Percentiles rank a stretch among this genome's conserved stretches.
Conservation (phyloP, 2,888 invertebrate genomes). For the Sussaba pulchella region DNA sequence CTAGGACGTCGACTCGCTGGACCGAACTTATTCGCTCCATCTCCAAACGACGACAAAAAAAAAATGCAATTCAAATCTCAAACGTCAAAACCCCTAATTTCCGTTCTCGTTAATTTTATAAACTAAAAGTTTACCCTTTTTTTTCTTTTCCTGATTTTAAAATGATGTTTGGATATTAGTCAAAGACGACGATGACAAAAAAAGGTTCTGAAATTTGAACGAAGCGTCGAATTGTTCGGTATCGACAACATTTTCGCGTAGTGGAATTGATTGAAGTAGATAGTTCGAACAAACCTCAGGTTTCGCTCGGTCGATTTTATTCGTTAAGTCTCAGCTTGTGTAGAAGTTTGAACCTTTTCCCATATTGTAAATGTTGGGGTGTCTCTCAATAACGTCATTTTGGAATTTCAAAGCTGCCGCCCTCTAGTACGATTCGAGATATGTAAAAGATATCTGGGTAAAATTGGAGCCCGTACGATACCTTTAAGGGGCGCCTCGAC, state of each 20-base stretch:
- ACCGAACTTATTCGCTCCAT: constrained; percentile 6
- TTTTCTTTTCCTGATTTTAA: not conserved
- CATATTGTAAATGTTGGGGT: too few species aligned
- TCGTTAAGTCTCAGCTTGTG: constrained; percentile 10
- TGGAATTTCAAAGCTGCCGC: too few species aligned
- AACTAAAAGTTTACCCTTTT: not conserved
- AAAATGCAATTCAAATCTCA: not conserved
- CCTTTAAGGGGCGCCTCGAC: too few species aligned
- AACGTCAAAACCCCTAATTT: too few species aligned
- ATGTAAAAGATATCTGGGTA: too few species aligned
- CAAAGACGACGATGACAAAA: too few species aligned
- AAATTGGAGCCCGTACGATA: too few species aligned
- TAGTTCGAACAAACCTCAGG: constrained; percentile 28
- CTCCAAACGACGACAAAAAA: not conserved
- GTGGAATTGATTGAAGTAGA: constrained; percentile 29
- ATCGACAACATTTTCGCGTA: not conserved
- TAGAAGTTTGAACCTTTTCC: constrained; percentile 14
- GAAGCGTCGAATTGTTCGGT: too few species aligned
- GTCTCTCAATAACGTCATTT: too few species aligned
- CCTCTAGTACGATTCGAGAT: too few species aligned
- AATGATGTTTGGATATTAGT: too few species aligned
- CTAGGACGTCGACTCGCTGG: not conserved
- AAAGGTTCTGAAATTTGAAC: too few species aligned
- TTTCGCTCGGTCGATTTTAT: constrained; percentile 18
- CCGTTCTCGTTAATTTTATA: not conserved